Percentiles rank a stretch among this genome's conserved stretches.
phyloP scores from a whole-genome alignment of 2,113 vertebrate genomes.

The Hucho hucho region DNA sequence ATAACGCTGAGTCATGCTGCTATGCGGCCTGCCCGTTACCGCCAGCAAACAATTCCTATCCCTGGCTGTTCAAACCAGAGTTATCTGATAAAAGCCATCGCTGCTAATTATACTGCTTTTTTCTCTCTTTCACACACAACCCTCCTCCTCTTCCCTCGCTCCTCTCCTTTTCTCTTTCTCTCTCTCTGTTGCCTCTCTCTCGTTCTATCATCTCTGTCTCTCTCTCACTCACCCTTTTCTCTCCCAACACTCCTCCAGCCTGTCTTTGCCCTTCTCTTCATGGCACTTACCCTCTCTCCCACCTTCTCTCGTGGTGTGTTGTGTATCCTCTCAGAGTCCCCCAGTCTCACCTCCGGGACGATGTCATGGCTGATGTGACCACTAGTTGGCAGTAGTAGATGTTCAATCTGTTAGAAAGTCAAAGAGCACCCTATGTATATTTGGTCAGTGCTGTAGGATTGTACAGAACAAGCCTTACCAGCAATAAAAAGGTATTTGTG shows the following conservation, averaged over 20 bases:
- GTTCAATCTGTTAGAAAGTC: slow-evolving; percentile 9
- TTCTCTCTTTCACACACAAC: slow-evolving; percentile 10
- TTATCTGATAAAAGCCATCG: slow-evolving; percentile 48
- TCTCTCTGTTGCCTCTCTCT: neutral
- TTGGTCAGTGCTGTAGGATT: slow-evolving; percentile 29
- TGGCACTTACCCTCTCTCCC: neutral
- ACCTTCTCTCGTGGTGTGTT: neutral
- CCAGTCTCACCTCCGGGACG: neutral
- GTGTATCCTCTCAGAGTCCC: neutral
- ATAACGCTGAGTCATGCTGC: slow-evolving; percentile 27
- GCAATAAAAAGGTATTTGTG: slow-evolving; percentile 1
- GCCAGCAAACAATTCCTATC: slow-evolving; percentile 55
- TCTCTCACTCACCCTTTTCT: neutral
- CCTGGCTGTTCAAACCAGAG: slow-evolving; percentile 32
- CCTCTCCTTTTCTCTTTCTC: neutral
- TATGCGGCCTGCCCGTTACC: slow-evolving; percentile 28
- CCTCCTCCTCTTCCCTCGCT: neutral
- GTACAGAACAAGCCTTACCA: slow-evolving; percentile 10
- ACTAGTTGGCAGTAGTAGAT: slow-evolving; percentile 54
- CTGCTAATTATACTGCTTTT: slow-evolving; percentile 59
- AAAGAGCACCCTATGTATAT: slow-evolving; percentile 1
- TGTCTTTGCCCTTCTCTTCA: no score
- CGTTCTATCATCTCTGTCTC: no score
- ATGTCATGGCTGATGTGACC: slow-evolving; percentile 48
- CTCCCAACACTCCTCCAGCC: neutral